Base-by-base conservation (phyloP, 2,113 vertebrate species). In the Malurus cyaneus region DNA sequence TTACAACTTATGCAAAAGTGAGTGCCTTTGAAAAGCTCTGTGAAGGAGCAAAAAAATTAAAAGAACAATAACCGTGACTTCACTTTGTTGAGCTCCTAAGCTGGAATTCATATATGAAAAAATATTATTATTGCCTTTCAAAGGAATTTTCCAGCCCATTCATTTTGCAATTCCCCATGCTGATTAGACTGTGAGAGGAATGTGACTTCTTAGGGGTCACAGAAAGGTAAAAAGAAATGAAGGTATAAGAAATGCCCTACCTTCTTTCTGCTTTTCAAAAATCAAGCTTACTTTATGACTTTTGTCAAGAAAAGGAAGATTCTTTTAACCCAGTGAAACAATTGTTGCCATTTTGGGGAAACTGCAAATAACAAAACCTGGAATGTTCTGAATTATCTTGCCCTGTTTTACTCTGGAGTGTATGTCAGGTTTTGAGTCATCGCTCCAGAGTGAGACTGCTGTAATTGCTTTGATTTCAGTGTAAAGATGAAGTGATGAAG, bases 221-320 rank as follows among this genome's bases (percentile, higher is more conserved):
- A 92, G 94, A 96, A 95, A 96, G 97, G 97, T 97, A 96, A 97
- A 97, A 97, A 96, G 87, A 96, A 92, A 94, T 42, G 25, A 87
- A 86, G 62, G 84, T 96, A 50, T 86, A 95, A 86, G 70, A 94
- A 96, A 94, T 88, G 67, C 88, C 92, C 95, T 97, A 96, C 94
- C 96, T 97, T 94, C 89, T 94, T 98, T 96, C 57, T 25, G 44
- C 82, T 95, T 96, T 96, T 95, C 73, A 95, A 89, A 97, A 96
- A 96, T 62, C 81, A 96, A 96, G 76, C 82, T 96, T 88, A 93
- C 74, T 89, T 90, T 95, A 89, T 92, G 88, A 94, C 76, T 95
- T 97, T 92, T 97, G 74, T 94, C 88, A 96, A 95, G 89, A 85
- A 90, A 89, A 95, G 18, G 36, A 93, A 85, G 57, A 82, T 65